Base-by-base conservation (phyloP, 1,140 invertebrate species). In the Cecropterus lyciades region DNA sequence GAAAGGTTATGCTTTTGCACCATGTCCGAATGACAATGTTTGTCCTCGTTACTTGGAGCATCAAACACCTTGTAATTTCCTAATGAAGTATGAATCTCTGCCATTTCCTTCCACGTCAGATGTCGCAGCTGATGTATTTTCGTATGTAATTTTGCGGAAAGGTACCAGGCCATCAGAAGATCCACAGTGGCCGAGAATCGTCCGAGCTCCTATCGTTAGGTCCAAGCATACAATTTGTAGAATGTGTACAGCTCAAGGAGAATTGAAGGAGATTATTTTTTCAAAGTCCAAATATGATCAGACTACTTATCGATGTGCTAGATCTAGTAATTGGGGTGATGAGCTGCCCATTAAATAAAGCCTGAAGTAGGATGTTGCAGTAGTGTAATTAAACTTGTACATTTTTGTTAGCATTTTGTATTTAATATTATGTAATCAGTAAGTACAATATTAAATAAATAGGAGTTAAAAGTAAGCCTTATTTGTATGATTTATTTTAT, bases 81-180 rank as follows among this genome's bases (percentile, higher is more conserved):
- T 94, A 67, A 93, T 95, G 16, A 74, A 90, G 9, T 98, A 95
- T 86, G 82, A 92, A 42, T 91, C 93, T 0, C 77, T 96, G 62
- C 90, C 92, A 20, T 91, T 95, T 66, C 82, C 78, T 5, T 77
- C 85, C 1, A 88, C 88, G 52, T 66, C 77, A 2, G 80, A 92
- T 69, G 66, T 89, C 0, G 75, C 79, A 27, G 88, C 82, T 11
- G 95, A 96, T 71, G 63, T 93, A 15, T 97, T 94, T 87, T 95
- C 95, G 6, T 98, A 97, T 85, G 92, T 97, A 0, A 94, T 98
- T 46, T 84, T 98, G 14, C 96, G 94, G 81, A 97, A 97, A 95
- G 96, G 96, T 89, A 82, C 77, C 1, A 83, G 84, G n/a, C 94
- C 84, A 15, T 13, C 84, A 30, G 88, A 94, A 74, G 73, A 88